Evolutionary conservation across 2,113 vertebrate species (phyloP), one percentile per base, ranked within the genome.

Genomic region (Paramormyrops kingsleyae): DNA sequence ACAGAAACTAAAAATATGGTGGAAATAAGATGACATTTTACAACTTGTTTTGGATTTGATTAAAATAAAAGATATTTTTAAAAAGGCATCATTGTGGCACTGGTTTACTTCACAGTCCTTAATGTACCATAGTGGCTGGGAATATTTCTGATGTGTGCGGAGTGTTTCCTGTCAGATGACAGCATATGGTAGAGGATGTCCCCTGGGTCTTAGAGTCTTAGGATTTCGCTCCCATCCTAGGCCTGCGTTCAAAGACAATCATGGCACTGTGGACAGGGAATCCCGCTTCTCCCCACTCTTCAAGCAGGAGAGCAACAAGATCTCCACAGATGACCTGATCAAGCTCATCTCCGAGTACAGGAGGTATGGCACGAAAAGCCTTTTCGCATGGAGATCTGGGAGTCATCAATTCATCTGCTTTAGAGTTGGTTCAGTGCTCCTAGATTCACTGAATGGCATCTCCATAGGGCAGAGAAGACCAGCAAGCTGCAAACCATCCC

Each of bases 241-340:
- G 93, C 95, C 98, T 15, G 96, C 99, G 89, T 99, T 99, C 95
- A 99, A 99, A 91, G 99, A 99, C 94, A 99, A 97, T 95, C 97
- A 97, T 19, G 98, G 99, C 70, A 98, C 95, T 6, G 93, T 99
- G 94, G 98, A 99, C 94, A 96, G 97, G 94, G 99, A 99, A 49
- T 97, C 97, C 5, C 95, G 98, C 90, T 99, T 99, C 94, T 99
- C 98, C 31, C 98, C 98, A 12, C 94, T 99, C 77, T 99, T 98
- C 94, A 97, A 98, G 92, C 99, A 99, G 95, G 99, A 99, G 94
- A 97, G 97, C 94, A 99, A 93, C 94, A 99, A 99, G 93, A 97
- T 99, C 94, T 97, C 97, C 92, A 96, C 97, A 3, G 99, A 99
- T 90, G 99, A 99, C 77, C 95, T 99, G 90, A 96, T 99, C 59